Evolutionary conservation across 1,140 invertebrate genomes (phyloP).

Genomic region (Odontomachus brunneus): DNA sequence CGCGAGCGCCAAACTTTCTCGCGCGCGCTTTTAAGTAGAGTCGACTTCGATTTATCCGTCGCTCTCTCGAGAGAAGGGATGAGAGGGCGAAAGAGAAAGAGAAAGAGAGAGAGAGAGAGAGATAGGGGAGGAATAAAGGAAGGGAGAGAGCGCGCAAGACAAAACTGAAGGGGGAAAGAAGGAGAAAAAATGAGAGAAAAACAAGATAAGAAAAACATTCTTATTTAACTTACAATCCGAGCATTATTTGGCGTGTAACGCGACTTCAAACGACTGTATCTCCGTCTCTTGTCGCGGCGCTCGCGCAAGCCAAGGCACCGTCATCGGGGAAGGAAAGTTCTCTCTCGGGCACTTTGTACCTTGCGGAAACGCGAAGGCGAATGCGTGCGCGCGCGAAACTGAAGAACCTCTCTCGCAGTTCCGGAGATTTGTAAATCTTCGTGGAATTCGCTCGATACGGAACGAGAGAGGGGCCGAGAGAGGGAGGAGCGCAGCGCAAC

Average conservation of each 20-base stretch:
- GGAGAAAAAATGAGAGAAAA: too few species aligned
- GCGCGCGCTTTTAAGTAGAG: constrained; percentile 57
- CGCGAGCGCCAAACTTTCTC: constrained; percentile 47
- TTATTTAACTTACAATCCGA: constrained; percentile 56
- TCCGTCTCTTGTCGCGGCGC: constrained; percentile 45
- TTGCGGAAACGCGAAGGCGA: constrained; percentile 40
- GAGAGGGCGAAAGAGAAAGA: too few species aligned
- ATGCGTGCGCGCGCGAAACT: constrained; percentile 11
- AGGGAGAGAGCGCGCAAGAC: not conserved
- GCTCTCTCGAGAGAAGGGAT: not conserved
- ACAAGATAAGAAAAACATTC: constrained; percentile 22
- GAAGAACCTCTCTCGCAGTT: constrained; percentile 41
- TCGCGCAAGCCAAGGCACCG: not conserved
- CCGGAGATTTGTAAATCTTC: constrained; percentile 40
- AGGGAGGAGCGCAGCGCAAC: not conserved
- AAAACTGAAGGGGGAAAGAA: not conserved
- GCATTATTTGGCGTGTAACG: constrained; percentile 58
- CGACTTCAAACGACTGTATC: constrained; percentile 56
- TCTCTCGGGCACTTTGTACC: constrained; percentile 36
- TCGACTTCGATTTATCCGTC: constrained; percentile 45
- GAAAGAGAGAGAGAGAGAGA: too few species aligned
- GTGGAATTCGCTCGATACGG: constrained; percentile 21
- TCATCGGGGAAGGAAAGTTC: constrained; percentile 25
- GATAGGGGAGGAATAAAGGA: too few species aligned
- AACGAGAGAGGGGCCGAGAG: not conserved